Percentiles rank a stretch among this genome's conserved stretches.
These are phyloP conservation scores for Ploceus nigricollis DNA, from an alignment of 2,113 vertebrate genomes.

Conservation along the genomic window DNA sequence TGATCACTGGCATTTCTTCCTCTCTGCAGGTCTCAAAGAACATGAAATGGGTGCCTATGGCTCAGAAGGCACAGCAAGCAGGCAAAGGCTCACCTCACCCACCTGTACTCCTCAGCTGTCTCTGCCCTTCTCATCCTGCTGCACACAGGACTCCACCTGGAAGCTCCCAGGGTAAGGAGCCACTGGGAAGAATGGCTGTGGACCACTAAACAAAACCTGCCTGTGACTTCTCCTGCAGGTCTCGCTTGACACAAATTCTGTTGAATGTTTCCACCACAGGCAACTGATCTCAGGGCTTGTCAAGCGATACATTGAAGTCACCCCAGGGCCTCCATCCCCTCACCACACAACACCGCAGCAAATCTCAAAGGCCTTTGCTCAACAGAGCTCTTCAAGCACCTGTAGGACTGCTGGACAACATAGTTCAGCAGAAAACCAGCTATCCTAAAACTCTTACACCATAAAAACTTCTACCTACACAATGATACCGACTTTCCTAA, in stretches of 20 bases:
- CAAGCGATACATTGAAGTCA: fast-evolving
- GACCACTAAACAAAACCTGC: background rate
- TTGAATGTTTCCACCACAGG: fast-evolving
- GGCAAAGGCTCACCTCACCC: background rate
- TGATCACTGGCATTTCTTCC: too few relatives aligned
- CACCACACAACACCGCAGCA: fast-evolving
- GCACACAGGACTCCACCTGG: fast-evolving
- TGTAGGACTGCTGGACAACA: too few relatives aligned
- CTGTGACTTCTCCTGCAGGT: fast-evolving
- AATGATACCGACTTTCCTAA: fast-evolving
- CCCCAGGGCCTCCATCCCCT: background rate
- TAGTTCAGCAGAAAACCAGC: background rate
- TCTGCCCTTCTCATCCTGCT: background rate
- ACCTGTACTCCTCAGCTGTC: background rate
- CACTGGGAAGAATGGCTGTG: fast-evolving
- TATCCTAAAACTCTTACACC: background rate
- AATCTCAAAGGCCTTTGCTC: fast-evolving
- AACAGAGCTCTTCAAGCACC: fast-evolving
- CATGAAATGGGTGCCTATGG: background rate
- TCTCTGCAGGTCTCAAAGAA: background rate
- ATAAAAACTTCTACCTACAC: background rate
- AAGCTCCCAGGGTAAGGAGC: fast-evolving
- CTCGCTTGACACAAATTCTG: fast-evolving
- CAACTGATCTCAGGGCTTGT: fast-evolving
- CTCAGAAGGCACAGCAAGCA: background rate